A percentile compares a stretch with the other conserved stretches of the same genome.
Conservation (phyloP, 2,888 invertebrate genomes). For the Xanthia togata region DNA sequence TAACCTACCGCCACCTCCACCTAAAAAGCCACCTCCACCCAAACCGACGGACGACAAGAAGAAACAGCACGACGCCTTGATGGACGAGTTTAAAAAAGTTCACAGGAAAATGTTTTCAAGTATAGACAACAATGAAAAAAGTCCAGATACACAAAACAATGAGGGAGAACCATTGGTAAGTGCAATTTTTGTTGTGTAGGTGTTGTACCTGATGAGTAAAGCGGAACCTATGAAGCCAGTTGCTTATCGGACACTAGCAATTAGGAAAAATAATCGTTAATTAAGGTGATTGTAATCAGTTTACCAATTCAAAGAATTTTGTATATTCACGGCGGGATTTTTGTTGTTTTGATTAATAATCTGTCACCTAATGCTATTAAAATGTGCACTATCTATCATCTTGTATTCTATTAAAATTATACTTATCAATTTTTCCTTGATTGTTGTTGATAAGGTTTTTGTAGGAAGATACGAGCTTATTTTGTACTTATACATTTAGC, state of each 20-base stretch:
- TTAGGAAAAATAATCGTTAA: constrained; percentile 46
- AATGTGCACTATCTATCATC: neutral
- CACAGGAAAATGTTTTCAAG: constrained; percentile 96
- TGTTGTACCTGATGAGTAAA: neutral
- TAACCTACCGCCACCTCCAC: constrained; percentile 69
- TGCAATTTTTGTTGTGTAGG: constrained; percentile 42
- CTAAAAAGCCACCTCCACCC: constrained; percentile 79
- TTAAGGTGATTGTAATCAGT: constrained; percentile 40
- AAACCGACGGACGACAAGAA: constrained; percentile 91
- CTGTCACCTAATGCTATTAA: constrained; percentile 11
- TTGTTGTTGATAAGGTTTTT: neutral
- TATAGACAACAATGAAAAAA: constrained; percentile 73
- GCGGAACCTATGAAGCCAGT: constrained; percentile 36
- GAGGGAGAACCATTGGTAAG: constrained; percentile 76
- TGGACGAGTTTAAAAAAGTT: constrained; percentile 97
- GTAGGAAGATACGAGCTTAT: neutral
- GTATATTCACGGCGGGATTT: neutral
- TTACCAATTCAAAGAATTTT: constrained; percentile 39
- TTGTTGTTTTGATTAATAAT: constrained; percentile 27
- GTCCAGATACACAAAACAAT: constrained; percentile 37
- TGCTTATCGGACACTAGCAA: constrained; percentile 42
- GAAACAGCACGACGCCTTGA: constrained; percentile 93
- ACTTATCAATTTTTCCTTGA: neutral
- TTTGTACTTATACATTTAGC: neutral
- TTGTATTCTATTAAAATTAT: neutral